Evolutionary conservation across 2,113 vertebrate genomes (phyloP).

Genomic region (rabbit (Oryctolagus cuniculus)): DNA sequence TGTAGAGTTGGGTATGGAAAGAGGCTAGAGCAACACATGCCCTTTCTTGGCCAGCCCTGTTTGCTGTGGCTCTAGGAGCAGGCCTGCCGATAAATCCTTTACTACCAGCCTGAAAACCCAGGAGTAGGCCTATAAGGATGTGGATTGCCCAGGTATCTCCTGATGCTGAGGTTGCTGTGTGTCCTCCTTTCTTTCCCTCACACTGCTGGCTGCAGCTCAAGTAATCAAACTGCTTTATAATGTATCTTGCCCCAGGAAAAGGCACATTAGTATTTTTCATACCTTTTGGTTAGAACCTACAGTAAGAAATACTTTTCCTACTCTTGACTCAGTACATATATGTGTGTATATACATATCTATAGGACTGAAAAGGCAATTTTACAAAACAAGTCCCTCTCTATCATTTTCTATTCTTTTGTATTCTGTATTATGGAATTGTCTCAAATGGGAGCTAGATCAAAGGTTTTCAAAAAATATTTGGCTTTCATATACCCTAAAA

Average conservation of each 20-base stretch:
- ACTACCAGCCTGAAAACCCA: not conserved
- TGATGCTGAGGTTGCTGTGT: accelerated
- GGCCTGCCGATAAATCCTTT: not conserved
- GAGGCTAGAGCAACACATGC: not conserved
- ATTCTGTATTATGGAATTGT: not conserved
- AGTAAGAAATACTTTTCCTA: not conserved
- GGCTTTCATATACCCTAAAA: not conserved
- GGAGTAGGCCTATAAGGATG: not conserved
- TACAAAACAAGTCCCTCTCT: not conserved
- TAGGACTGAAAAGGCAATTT: not conserved
- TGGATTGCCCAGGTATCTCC: accelerated
- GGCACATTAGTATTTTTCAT: not conserved
- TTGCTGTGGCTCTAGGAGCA: not conserved
- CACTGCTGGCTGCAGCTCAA: not conserved
- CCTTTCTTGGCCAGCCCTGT: not conserved
- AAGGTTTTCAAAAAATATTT: not conserved
- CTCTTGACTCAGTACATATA: not conserved
- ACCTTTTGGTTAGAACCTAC: not conserved
- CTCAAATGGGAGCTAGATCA: not conserved
- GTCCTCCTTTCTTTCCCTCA: too few relatives aligned
- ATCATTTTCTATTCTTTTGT: not conserved
- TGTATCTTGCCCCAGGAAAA: not conserved
- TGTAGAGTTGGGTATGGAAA: not conserved
- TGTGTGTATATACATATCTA: not conserved
- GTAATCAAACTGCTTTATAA: not conserved